A percentile compares a stretch with the other conserved stretches of the same genome.
Evolutionary conservation across 2,113 vertebrate species (phyloP).

Genomic region (Falco punctatus): DNA sequence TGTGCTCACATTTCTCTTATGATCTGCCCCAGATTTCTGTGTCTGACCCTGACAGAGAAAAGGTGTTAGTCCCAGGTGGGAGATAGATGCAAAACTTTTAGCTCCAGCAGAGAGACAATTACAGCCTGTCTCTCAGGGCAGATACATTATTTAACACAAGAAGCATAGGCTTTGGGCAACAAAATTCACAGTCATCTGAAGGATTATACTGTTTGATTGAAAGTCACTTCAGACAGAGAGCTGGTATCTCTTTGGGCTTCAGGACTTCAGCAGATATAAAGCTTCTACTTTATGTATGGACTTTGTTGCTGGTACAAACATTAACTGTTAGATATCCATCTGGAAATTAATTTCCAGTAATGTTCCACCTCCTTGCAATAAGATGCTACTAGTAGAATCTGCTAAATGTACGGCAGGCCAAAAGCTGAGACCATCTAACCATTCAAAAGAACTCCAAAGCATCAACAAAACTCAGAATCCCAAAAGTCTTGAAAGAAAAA

Average conservation of each 20-base stretch:
- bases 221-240: background rate
- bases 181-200: background rate
- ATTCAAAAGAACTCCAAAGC: background rate
- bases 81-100: background rate
- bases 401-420: background rate
- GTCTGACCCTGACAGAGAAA: background rate
- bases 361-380: background rate
- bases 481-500: background rate
- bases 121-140: background rate
- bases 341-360: background rate
- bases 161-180: constrained; percentile 3
- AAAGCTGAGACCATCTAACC: background rate
- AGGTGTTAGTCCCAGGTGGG: background rate
- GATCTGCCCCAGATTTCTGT: background rate
- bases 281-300: background rate
- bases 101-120: constrained; percentile 9
- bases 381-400: background rate
- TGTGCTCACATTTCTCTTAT: background rate
- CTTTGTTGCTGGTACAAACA: background rate
- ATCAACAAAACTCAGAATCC: background rate
- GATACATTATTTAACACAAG: constrained; percentile 42
- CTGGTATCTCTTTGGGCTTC: background rate
- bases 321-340: background rate
- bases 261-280: background rate
- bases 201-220: constrained; percentile 3